These are phyloP conservation scores for Aspidiotus destructor DNA, from an alignment of 2,888 invertebrate species.

Conservation along the genomic window DNA sequence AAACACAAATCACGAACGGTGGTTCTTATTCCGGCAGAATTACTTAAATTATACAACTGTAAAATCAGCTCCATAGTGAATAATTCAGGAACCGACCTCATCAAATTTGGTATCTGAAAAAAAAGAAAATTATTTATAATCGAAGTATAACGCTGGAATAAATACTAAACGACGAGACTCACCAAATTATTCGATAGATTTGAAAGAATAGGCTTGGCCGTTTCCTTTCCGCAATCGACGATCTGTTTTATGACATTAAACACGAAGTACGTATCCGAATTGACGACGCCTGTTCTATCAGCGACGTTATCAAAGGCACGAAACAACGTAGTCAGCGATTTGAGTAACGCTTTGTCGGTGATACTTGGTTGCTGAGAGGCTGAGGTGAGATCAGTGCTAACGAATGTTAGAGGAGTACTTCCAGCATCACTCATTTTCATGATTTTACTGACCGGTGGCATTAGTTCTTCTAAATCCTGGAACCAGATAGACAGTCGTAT, in stretches of 20 bases:
- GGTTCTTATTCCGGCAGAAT: constrained; percentile 64
- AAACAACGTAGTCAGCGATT: constrained; percentile 34
- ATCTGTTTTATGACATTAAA: constrained; percentile 64
- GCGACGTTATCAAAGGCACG: constrained; percentile 42
- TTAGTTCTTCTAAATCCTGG: constrained; percentile 37
- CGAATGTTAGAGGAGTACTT: constrained; percentile 14
- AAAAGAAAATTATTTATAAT: constrained; percentile 1
- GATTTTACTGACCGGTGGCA: constrained; percentile 38
- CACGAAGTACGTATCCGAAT: constrained; percentile 74
- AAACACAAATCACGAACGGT: constrained; percentile 81
- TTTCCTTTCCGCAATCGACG: constrained; percentile 66
- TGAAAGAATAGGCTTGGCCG: constrained; percentile 59
- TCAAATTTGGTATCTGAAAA: constrained; percentile 58
- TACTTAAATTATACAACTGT: constrained; percentile 68
- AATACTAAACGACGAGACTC: constrained; percentile 34
- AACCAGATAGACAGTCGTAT: neutral
- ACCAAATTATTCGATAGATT: constrained; percentile 61
- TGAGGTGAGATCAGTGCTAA: constrained; percentile 12
- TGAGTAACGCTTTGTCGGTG: constrained; percentile 48
- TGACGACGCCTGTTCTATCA: constrained; percentile 44
- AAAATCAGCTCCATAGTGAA: constrained; percentile 64
- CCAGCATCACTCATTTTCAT: constrained; percentile 36
- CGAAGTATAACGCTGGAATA: neutral
- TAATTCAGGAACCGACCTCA: constrained; percentile 68
- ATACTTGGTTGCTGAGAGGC: constrained; percentile 13